Conservation (phyloP, 2,113 vertebrate genomes). For the Camelus dromedarius region DNA sequence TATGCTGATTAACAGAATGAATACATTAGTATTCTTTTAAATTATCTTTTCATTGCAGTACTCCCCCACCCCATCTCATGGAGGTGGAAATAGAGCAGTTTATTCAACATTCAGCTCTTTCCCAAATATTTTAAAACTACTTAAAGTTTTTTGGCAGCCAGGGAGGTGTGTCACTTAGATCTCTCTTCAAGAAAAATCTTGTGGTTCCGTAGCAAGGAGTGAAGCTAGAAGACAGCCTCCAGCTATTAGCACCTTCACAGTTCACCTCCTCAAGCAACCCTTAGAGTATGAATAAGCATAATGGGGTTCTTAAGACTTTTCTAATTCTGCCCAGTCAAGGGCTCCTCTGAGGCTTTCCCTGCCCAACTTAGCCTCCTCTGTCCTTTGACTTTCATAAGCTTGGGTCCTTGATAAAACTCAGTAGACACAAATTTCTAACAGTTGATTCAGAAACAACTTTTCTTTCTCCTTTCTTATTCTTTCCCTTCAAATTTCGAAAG, state of each 20-base stretch:
- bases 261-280: neutral
- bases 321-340: neutral
- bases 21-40: conserved; percentile 43
- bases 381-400: neutral
- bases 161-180: neutral
- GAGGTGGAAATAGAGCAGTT: neutral
- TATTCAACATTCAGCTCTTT: neutral
- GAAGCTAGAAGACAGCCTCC: neutral
- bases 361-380: neutral
- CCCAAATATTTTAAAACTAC: neutral
- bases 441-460: neutral
- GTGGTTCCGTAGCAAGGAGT: neutral
- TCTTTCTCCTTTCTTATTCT: neutral
- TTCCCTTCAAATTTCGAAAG: neutral
- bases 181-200: neutral
- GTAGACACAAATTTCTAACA: neutral
- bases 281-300: neutral
- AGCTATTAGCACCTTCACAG: neutral
- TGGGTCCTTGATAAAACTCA: neutral
- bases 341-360: neutral
- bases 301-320: neutral
- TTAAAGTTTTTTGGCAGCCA: neutral
- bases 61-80: accelerated
- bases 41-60: neutral
- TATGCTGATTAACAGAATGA: conserved; percentile 68